Evolutionary conservation across 2,113 vertebrate species (phyloP), one percentile per base, ranked within the genome.

Genomic region (Myiopsitta monachus): DNA sequence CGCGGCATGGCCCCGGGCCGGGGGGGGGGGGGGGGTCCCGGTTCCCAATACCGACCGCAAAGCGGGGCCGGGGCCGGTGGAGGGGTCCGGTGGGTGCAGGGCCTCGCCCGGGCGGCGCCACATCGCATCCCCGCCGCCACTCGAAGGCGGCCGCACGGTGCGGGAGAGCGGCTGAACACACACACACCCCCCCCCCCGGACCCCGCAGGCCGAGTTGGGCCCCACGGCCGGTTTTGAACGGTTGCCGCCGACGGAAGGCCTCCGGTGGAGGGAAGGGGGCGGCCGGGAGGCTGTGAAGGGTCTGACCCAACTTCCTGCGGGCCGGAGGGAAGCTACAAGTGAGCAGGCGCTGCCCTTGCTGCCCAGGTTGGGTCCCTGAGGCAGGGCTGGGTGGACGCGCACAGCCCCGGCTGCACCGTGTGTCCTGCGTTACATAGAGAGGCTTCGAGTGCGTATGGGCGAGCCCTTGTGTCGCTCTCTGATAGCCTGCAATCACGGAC

Each of bases 391-490:
- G 22, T 5, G 57, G 57, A 36, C 57, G 23, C 6, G 14, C 33
- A 5, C 9, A 9, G 18, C 7, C 17, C 59, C 1, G 30, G 23
- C 31, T 9, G 46, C 13, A 0, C 2, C 3, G 7, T 5, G 8
- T 2, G 47, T 22, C 41, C 16, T 3, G 28, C 49, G 0, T 11
- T 44, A 21, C 61, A 23, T 36, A 11, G 18, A 27, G 44, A 28
- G 41, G 4, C 17, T 79, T 36, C 5, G 7, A 10, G 9, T 47
- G 78, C 13, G 3, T 18, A 11, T 5, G 76, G 64, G 13, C 61
- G 31, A 67, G 61, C 9, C 59, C 66, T 31, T 4, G 31, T 6
- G 2, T 9, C 27, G 33, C 26, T 6, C 57, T 54, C 59, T 8
- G 30, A 14, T 39, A 63, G 79, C 39, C 63, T 39, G 66, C 14